Base-by-base conservation (phyloP, 2,113 vertebrate genomes). In the Plotosus lineatus region DNA sequence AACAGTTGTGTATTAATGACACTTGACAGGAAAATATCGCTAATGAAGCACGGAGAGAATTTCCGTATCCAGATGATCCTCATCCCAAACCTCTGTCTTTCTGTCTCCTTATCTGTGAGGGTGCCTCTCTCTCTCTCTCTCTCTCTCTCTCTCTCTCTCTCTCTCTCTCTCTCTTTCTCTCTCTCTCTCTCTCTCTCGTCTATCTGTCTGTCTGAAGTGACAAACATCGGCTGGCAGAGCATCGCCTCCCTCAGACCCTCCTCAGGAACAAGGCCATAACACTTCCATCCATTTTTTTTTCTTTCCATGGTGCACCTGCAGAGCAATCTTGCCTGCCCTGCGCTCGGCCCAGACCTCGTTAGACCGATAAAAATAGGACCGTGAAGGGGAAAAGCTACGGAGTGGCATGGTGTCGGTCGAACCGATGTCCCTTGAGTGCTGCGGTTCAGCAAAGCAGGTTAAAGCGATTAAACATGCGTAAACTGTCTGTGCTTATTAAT, bases 381-480 rank as follows among this genome's bases (percentile, higher is more conserved):
- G 71, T 72, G 74, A 75, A 78, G 73, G 69, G 38, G 79, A 82
- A 61, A 26, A 23, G 50, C 58, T 68, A 81, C 68, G 75, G 68
- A 60, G 65, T 42, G 82, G 79, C 69, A 65, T 44, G 46, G 26
- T 1, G 21, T 15, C 60, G 28, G 82, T 55, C 82, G 38, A 77
- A 73, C 66, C 46, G 55, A 23, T 53, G 75, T 79, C 82, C 58
- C 46, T 33, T 56, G 80, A 81, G 38, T 17, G 3, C 19, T 11
- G 17, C 23, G 68, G 85, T 82, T 86, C 85, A 84, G 36, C 82
- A 86, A 82, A 84, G 82, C 85, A 84, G 85, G 85, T 84, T 79
- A 79, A 46, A 73, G 76, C 79, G 71, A 86, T 86, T 86, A 86
- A 84, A 86, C 82, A 84, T 71, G 63, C 85, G 51, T 83, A 79